Evolutionary conservation across 2,113 vertebrate species (phyloP), one percentile per base, ranked within the genome.

Genomic region (Tretioscincus oriximinensis): DNA sequence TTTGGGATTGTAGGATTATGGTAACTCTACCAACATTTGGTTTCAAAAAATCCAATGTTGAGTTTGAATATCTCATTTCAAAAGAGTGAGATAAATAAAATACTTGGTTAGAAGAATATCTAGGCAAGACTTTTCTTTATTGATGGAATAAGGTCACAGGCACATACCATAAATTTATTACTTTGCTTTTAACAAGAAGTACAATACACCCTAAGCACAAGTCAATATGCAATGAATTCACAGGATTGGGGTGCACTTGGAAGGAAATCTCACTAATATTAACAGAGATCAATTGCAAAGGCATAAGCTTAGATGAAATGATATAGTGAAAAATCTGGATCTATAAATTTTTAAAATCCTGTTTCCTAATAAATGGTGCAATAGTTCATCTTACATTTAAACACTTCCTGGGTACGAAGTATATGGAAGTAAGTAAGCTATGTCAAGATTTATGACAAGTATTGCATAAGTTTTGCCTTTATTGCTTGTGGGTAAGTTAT

Each of bases 331-430:
- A 81, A 18, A 58, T 58, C 11, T 58, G 54, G 14, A 58, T 58
- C 54, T 58, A 18, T 12, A 58, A 12, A 58, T 58, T 58, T 58
- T 58, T 58, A 58, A 58, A 58, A 16, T 12, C 14, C 54, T 58
- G 54, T 41, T 85, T 89, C 76, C 5, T 87, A 87, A 82, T 88
- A 87, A 84, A 54, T 89, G 77, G 35, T 76, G 86, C 80, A 22
- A 82, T 82, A 91, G 77, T 85, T 69, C 31, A 78, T 86, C 83
- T 78, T 86, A 78, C 84, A 76, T 73, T 80, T 66, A n/a, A 67
- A 73, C 85, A 64, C 81, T 66, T 41, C 69, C 81, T 79, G 22
- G 24, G 80, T 18, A 26, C 69, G 81, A 82, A 85, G 28, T 77
- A 63, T 54, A 84, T 77, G 49, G 75, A 81, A 79, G 87, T 88